Conservation (phyloP, 2,797 vertebrate species). For the Acanthis flammea region DNA sequence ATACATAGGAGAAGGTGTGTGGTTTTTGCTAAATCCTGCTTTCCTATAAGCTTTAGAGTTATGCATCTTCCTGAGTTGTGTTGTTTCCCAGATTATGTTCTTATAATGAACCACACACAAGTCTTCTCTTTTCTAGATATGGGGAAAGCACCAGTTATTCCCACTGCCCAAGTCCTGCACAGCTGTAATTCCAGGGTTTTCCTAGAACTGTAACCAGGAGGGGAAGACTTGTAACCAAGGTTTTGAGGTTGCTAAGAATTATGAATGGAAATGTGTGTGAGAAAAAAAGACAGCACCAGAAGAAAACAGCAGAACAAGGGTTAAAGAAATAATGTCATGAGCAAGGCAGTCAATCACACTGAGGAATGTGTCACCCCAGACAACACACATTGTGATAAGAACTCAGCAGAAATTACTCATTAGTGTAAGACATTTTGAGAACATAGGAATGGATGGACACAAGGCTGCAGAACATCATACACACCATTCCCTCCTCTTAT, state of each 20-base stretch:
- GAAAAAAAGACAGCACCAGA: background rate
- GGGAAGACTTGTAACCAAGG: background rate
- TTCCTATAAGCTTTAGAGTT: background rate
- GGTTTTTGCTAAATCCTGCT: background rate
- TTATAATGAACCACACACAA: background rate
- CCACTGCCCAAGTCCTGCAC: background rate
- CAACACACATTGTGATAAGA: background rate
- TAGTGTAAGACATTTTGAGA: background rate
- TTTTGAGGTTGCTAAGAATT: background rate
- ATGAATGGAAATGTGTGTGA: background rate
- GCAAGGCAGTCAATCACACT: background rate
- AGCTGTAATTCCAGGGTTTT: background rate
- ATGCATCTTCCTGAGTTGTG: background rate
- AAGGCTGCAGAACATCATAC: background rate
- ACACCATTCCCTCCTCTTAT: background rate
- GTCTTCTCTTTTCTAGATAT: background rate
- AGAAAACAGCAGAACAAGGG: background rate
- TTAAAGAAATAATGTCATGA: background rate
- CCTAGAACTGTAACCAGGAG: background rate
- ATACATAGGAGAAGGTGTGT: background rate
- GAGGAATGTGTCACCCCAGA: background rate
- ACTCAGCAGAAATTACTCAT: background rate
- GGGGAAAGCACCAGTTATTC: background rate
- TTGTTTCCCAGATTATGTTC: background rate
- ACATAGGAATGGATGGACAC: background rate